Conservation (phyloP, 2,113 vertebrate species). For the Protobothrops flavoviridis region DNA sequence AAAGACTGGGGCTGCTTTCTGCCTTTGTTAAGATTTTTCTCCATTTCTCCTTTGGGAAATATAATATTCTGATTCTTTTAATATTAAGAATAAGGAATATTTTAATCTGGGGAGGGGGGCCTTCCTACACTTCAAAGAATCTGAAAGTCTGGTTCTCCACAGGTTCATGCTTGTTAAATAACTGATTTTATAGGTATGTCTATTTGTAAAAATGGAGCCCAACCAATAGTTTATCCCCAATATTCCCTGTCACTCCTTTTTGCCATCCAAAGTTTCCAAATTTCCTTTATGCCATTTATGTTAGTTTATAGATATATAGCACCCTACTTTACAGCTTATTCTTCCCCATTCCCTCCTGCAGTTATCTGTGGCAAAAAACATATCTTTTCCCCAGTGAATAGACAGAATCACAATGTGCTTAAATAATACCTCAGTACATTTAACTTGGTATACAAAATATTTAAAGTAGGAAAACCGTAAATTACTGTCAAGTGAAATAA, state of each 20-base stretch:
- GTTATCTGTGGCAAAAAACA: slow-evolving; percentile 43
- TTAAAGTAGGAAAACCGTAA: slow-evolving; percentile 49
- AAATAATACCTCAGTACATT: slow-evolving; percentile 48
- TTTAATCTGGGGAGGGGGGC: too few relatives aligned
- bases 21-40: too few relatives aligned
- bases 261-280: slow-evolving; percentile 48
- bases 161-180: neutral
- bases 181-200: neutral
- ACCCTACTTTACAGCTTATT: slow-evolving; percentile 4
- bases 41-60: too few relatives aligned
- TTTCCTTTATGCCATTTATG: slow-evolving; percentile 38
- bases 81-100: too few relatives aligned
- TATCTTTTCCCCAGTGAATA: slow-evolving; percentile 40
- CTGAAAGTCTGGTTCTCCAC: neutral
- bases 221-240: neutral
- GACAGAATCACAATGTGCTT: slow-evolving; percentile 24
- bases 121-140: neutral
- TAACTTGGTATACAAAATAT: slow-evolving; percentile 59
- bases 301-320: neutral
- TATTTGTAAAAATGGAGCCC: neutral
- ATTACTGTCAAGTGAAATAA: slow-evolving; percentile 52
- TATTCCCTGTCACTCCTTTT: slow-evolving; percentile 48
- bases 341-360: slow-evolving; percentile 43
- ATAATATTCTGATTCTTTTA: too few relatives aligned
- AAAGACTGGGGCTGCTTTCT: too few relatives aligned